A percentile compares a stretch with the other conserved stretches of the same genome.
phyloP scores from a whole-genome alignment of 2,797 vertebrate species.

The Vultur gryphus region DNA sequence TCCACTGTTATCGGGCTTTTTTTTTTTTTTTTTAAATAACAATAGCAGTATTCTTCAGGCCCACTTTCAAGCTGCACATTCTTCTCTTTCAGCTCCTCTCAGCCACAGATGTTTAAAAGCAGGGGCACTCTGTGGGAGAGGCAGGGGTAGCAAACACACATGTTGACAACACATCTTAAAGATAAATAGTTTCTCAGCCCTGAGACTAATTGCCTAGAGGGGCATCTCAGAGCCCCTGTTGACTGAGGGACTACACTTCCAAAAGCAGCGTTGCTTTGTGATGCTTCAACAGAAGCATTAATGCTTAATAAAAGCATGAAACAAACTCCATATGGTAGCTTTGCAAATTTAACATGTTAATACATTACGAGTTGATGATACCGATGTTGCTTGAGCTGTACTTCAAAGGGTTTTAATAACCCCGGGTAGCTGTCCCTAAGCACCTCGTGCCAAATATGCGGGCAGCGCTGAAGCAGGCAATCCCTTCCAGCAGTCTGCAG shows the following conservation, averaged over 20 bases:
- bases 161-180: neutral
- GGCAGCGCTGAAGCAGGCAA: neutral
- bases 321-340: neutral
- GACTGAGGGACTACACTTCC: neutral
- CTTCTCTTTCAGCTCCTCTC: neutral
- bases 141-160: neutral
- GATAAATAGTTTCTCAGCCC: neutral
- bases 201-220: neutral
- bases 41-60: neutral
- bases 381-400: neutral
- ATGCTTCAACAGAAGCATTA: neutral
- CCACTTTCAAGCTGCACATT: neutral
- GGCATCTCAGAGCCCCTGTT: neutral
- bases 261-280: neutral
- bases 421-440: neutral
- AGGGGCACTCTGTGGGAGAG: neutral
- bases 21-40: too few relatives aligned
- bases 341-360: neutral
- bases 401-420: neutral
- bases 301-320: neutral
- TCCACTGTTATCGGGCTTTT: accelerated
- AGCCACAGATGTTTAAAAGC: neutral
- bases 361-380: neutral
- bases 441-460: accelerated
- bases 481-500: neutral